phyloP scores from a whole-genome alignment of 2,113 vertebrate species.

The Noturus placidus region DNA sequence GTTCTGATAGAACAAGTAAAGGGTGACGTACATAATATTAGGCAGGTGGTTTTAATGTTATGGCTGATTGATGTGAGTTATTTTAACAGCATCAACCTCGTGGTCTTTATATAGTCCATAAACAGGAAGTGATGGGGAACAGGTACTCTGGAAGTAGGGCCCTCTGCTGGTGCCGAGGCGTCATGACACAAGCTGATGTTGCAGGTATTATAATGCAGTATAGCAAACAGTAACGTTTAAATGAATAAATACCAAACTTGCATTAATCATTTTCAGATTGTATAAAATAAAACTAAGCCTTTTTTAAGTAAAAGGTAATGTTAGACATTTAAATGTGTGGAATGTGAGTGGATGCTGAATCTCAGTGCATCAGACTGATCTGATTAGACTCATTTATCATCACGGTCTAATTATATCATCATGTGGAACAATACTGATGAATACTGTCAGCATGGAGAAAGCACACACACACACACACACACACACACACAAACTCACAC shows the following conservation, averaged over 20 bases:
- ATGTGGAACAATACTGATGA: constrained; percentile 1
- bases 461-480: neutral
- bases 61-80: too few relatives aligned
- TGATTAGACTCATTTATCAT: constrained; percentile 2
- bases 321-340: neutral
- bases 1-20: too few relatives aligned
- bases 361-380: neutral
- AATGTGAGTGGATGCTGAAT: neutral
- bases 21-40: too few relatives aligned
- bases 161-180: neutral
- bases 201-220: neutral
- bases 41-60: too few relatives aligned
- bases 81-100: too few relatives aligned
- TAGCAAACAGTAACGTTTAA: neutral
- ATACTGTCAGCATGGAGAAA: neutral
- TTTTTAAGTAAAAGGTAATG: neutral
- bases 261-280: neutral
- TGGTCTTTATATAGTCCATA: neutral
- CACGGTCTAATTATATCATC: neutral
- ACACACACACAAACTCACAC: neutral
- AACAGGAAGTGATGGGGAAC: neutral
- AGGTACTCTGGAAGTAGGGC: neutral
- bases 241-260: neutral
- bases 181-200: neutral
- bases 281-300: neutral